Percentiles rank a stretch among this genome's conserved stretches.
These are phyloP conservation scores for Virgularia gustaviana DNA, from an alignment of 92 coral and sea anemone species.

Conservation along the genomic window DNA sequence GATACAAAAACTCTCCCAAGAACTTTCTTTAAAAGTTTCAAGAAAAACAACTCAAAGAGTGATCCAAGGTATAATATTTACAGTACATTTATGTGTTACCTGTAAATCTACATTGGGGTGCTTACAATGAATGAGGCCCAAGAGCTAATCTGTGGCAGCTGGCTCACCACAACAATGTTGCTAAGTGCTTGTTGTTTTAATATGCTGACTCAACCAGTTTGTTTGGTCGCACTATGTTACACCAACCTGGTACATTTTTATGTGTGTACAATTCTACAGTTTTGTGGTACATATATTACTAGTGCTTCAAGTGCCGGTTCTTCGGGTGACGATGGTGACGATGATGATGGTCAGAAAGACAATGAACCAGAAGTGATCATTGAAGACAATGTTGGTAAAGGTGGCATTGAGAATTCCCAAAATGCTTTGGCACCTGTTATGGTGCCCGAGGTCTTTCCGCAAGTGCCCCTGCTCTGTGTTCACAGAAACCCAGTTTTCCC, in stretches of 20 bases:
- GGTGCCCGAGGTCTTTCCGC: slow-evolving; percentile 95
- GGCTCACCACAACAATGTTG: too few species aligned
- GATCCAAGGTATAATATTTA: slow-evolving; percentile 5
- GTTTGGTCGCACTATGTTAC: too few species aligned
- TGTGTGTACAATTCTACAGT: too few species aligned
- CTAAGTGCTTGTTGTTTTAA: too few species aligned
- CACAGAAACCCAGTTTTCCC: slow-evolving; percentile 98
- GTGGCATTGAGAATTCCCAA: slow-evolving; percentile 60
- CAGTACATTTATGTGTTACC: too few species aligned
- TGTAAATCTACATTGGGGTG: too few species aligned
- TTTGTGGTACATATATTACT: too few species aligned
- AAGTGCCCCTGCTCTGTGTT: slow-evolving; percentile 85
- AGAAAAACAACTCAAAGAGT: slow-evolving; percentile 24
- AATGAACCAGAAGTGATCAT: slow-evolving; percentile 69
- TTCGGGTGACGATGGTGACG: slow-evolving; percentile 59
- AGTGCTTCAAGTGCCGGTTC: slow-evolving; percentile 9
- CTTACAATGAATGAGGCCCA: too few species aligned
- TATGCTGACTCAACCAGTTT: too few species aligned
- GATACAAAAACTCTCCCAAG: slow-evolving; percentile 18
- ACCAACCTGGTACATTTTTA: too few species aligned
- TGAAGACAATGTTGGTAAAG: slow-evolving; percentile 78
- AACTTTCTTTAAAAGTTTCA: slow-evolving; percentile 30
- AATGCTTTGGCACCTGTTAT: slow-evolving; percentile 77
- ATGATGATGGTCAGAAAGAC: slow-evolving; percentile 59
- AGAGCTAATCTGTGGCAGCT: too few species aligned